phyloP scores from a whole-genome alignment of 2,888 invertebrate species.

The Drosophila austrosaltans region DNA sequence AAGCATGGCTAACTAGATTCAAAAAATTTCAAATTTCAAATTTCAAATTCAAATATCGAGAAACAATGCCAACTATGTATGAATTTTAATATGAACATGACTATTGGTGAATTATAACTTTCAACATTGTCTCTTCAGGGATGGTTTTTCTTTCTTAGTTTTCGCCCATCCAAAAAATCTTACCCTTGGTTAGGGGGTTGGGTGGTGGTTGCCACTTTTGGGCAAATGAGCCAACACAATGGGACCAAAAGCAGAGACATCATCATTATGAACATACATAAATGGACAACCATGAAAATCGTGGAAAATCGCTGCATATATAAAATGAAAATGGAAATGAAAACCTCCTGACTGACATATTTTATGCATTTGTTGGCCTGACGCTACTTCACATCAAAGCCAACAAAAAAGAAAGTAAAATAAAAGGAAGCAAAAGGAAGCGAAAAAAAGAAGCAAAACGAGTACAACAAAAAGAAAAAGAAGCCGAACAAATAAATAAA shows the following conservation, averaged over 20 bases:
- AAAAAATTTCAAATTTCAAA: too few relatives aligned
- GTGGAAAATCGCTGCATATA: constrained; percentile 52
- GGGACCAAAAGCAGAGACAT: constrained; percentile 29
- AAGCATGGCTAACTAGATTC: too few relatives aligned
- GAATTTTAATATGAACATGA: too few relatives aligned
- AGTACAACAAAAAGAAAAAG: neutral
- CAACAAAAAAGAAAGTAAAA: constrained; percentile 33
- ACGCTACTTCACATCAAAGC: constrained; percentile 68
- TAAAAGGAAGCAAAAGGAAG: constrained; percentile 27
- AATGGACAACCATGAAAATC: constrained; percentile 66
- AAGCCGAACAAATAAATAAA: constrained; percentile 33
- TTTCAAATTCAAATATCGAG: too few relatives aligned
- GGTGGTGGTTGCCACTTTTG: constrained; percentile 33
- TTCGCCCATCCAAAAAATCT: too few relatives aligned
- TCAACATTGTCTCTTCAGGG: too few relatives aligned
- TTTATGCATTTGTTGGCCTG: constrained; percentile 73
- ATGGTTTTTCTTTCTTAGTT: too few relatives aligned
- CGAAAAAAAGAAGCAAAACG: constrained; percentile 12
- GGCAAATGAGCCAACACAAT: constrained; percentile 68
- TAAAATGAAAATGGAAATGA: constrained; percentile 48
- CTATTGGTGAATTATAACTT: too few relatives aligned
- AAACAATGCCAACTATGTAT: too few relatives aligned
- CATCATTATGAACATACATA: constrained; percentile 60
- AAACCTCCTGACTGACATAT: constrained; percentile 65
- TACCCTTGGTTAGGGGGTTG: neutral